A percentile compares a stretch with the other conserved stretches of the same genome.
phyloP scores from a whole-genome alignment of 2,113 vertebrate genomes.

The Bubo bubo region DNA sequence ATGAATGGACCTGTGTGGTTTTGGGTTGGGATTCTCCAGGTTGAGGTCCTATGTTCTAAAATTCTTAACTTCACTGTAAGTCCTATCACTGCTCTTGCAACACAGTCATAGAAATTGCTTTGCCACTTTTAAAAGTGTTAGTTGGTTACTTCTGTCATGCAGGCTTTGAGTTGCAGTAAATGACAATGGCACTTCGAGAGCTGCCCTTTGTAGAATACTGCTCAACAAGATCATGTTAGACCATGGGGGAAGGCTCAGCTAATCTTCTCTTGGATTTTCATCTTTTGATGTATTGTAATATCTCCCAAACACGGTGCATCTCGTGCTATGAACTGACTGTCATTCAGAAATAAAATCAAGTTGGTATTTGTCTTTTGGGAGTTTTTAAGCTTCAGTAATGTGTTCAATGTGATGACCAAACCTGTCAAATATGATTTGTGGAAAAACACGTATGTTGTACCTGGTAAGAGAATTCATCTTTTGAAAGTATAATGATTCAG shows the following conservation, averaged over 20 bases:
- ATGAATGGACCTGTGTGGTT: neutral
- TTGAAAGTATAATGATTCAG: neutral
- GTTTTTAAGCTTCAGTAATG: neutral
- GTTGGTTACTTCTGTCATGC: neutral
- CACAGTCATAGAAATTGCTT: neutral
- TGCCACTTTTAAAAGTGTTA: neutral
- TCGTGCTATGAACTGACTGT: neutral
- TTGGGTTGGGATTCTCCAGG: neutral
- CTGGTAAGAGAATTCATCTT: neutral
- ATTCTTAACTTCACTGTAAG: neutral
- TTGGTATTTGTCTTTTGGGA: neutral
- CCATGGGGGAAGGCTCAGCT: neutral
- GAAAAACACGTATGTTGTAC: neutral
- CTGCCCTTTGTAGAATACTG: neutral
- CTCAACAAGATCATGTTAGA: neutral
- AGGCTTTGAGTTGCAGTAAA: neutral
- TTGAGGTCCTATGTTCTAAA: neutral
- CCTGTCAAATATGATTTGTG: neutral
- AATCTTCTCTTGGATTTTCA: neutral
- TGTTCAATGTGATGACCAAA: neutral
- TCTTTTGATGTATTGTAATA: neutral
- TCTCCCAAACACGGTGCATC: accelerated
- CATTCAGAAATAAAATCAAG: neutral
- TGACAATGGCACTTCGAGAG: neutral
- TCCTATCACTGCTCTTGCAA: neutral